These are phyloP conservation scores for Selenia dentaria DNA, from an alignment of 2,888 invertebrate genomes.

Conservation along the genomic window DNA sequence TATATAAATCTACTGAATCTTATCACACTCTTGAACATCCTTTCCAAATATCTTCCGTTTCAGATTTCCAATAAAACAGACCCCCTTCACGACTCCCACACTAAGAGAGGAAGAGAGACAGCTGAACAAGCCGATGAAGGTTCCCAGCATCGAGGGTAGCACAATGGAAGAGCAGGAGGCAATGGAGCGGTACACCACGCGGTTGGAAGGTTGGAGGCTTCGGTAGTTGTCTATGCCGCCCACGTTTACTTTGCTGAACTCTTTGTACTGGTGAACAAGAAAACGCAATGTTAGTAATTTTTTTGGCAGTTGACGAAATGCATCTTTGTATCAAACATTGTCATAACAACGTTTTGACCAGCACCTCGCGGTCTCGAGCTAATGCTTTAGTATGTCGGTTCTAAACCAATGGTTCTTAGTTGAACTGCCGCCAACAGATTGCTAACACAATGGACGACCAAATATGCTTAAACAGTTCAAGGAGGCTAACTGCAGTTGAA, in stretches of 20 bases:
- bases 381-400: too few relatives aligned
- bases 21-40: slow-evolving; percentile 7
- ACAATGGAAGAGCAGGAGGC: slow-evolving; percentile 54
- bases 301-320: too few relatives aligned
- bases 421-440: too few relatives aligned
- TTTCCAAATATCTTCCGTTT: slow-evolving; percentile 54
- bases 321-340: too few relatives aligned
- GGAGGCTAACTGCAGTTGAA: too few relatives aligned
- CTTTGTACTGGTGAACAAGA: slow-evolving; percentile 55
- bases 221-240: slow-evolving; percentile 75
- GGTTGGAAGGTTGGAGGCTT: slow-evolving; percentile 62
- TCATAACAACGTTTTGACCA: too few relatives aligned
- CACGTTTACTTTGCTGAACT: slow-evolving; percentile 60
- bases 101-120: slow-evolving; percentile 50
- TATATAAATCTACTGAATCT: slow-evolving; percentile 10
- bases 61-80: slow-evolving; percentile 53
- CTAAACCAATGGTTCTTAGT: too few relatives aligned
- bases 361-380: too few relatives aligned
- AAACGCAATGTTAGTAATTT: too few relatives aligned
- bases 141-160: slow-evolving; percentile 47
- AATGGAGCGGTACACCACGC: slow-evolving; percentile 65
- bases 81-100: slow-evolving; percentile 47
- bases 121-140: slow-evolving; percentile 47
- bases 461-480: too few relatives aligned
- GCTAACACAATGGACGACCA: too few relatives aligned